A percentile compares a stretch with the other conserved stretches of the same genome.
Conservation (phyloP, 2,797 vertebrate genomes). For the Melanotaenia parkinsoni region DNA sequence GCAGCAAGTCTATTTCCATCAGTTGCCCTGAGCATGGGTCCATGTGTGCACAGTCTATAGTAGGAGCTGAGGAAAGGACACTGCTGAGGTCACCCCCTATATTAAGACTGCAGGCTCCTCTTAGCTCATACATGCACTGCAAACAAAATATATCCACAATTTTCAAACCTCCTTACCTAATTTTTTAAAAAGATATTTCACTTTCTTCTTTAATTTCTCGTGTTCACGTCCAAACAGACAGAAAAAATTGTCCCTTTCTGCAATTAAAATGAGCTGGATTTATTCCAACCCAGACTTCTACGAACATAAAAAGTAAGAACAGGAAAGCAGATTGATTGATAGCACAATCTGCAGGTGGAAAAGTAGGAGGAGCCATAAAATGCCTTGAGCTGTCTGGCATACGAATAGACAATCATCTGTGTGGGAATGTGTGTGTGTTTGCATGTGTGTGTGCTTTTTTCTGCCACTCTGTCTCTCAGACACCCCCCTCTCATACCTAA, state of each 20-base stretch:
- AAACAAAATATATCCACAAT: constrained; percentile 30
- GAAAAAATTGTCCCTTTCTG: constrained; percentile 3
- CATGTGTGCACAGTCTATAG: constrained; percentile 78
- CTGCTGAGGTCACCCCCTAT: constrained; percentile 81
- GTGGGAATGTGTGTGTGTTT: constrained; percentile 30
- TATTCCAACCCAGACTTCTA: constrained; percentile 29
- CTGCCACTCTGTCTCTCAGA: constrained; percentile 50
- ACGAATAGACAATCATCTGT: constrained; percentile 68
- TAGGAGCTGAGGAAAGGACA: constrained; percentile 77
- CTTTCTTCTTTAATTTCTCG: constrained; percentile 8
- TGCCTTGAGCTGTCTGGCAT: constrained; percentile 65
- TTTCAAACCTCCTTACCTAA: not conserved
- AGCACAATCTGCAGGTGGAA: constrained; percentile 69
- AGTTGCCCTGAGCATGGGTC: constrained; percentile 72
- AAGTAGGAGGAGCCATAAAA: constrained; percentile 58
- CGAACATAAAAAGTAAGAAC: constrained; percentile 48
- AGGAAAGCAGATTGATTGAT: constrained; percentile 73
- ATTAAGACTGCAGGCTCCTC: constrained; percentile 75
- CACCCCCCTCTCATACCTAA: constrained; percentile 68
- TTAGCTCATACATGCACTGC: constrained; percentile 56
- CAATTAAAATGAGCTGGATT: constrained; percentile 12
- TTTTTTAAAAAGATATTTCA: not conserved
- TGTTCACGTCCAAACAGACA: not conserved
- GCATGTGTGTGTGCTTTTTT: constrained; percentile 14
- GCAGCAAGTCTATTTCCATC: constrained; percentile 82